Conservation (phyloP, 2,888 invertebrate genomes). For the Lampropteryx suffumata region DNA sequence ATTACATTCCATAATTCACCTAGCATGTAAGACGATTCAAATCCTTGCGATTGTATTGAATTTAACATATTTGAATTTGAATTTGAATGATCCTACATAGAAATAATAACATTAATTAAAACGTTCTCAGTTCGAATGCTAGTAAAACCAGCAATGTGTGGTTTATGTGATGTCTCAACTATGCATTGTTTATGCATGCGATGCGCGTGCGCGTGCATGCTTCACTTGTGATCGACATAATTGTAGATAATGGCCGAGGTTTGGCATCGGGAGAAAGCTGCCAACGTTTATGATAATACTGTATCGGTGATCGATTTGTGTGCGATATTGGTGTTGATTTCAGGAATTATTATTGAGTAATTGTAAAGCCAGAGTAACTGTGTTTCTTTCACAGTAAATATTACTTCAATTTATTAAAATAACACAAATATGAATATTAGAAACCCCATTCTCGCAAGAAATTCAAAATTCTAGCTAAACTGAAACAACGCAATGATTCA, state of each 20-base stretch:
- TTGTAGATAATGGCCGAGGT: slow-evolving; percentile 13
- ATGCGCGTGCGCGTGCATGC: slow-evolving; percentile 17
- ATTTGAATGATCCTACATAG: not conserved
- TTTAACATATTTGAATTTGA: too few relatives aligned
- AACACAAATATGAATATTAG: too few relatives aligned
- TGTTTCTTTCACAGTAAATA: too few relatives aligned
- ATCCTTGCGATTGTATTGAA: too few relatives aligned
- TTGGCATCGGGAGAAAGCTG: slow-evolving; percentile 12
- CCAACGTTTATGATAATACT: slow-evolving; percentile 9
- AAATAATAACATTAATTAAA: not conserved
- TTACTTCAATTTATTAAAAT: too few relatives aligned
- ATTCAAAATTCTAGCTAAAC: too few relatives aligned
- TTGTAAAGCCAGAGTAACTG: too few relatives aligned
- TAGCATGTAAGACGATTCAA: too few relatives aligned
- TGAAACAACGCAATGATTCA: too few relatives aligned
- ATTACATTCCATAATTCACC: too few relatives aligned
- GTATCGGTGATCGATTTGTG: slow-evolving; percentile 1
- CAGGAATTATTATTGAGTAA: too few relatives aligned
- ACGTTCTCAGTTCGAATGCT: not conserved
- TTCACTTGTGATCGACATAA: slow-evolving; percentile 4
- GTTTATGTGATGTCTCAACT: slow-evolving; percentile 18
- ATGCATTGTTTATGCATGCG: slow-evolving; percentile 18
- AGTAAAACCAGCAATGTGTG: slow-evolving; percentile 6
- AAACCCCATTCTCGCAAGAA: too few relatives aligned
- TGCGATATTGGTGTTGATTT: not conserved